These are phyloP conservation scores for Brachystomella parvula DNA, from an alignment of 1,140 invertebrate species.

Conservation along the genomic window DNA sequence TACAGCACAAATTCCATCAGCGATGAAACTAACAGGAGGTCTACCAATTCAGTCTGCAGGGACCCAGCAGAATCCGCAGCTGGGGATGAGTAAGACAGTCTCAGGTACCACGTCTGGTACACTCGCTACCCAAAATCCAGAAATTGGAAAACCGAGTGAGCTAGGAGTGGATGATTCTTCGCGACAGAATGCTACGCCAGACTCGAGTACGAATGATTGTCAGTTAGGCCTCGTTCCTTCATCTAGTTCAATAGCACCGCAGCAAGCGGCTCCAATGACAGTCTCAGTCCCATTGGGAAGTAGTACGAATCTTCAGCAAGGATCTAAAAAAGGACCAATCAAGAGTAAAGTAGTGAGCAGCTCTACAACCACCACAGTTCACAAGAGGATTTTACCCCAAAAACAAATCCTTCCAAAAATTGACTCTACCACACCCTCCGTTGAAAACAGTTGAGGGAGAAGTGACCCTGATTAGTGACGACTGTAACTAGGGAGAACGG, in stretches of 20 bases:
- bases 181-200: constrained; percentile 35
- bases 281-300: constrained; percentile 14
- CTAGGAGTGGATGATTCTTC: constrained; percentile 30
- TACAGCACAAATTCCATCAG: constrained; percentile 10
- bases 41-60: not conserved
- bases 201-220: constrained; percentile 37
- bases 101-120: no score
- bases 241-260: not conserved
- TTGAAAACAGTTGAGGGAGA: constrained; percentile 25
- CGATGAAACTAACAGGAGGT: not conserved
- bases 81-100: no score
- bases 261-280: constrained; percentile 6
- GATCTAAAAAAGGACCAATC: constrained; percentile 24
- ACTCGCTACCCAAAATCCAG: no score
- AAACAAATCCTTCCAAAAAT: constrained; percentile 39
- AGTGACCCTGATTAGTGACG: not conserved
- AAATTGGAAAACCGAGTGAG: constrained; percentile 12
- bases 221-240: constrained; percentile 22
- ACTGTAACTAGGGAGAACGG: not conserved
- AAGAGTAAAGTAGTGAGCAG: constrained; percentile 36
- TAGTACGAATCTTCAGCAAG: constrained; percentile 8
- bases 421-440: constrained; percentile 37
- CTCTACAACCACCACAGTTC: constrained; percentile 22
- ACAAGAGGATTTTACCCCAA: constrained; percentile 33
- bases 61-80: no score